Evolutionary conservation across 2,888 invertebrate genomes (phyloP).

Genomic region (Meloe dianella): DNA sequence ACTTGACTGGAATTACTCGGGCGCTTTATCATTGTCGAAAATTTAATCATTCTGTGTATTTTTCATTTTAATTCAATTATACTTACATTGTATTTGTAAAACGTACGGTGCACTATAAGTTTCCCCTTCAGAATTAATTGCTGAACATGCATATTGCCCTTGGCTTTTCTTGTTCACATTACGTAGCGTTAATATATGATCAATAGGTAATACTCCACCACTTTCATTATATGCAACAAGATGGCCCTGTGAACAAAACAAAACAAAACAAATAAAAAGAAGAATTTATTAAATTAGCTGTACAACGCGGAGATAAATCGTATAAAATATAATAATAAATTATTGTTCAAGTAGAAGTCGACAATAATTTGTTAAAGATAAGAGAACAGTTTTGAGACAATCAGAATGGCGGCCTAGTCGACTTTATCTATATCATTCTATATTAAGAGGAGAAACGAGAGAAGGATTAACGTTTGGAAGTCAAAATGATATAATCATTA

Average conservation of each 20-base stretch:
- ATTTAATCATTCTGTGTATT: constrained; percentile 31
- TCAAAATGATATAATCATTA: constrained; percentile 51
- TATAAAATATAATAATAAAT: constrained; percentile 26
- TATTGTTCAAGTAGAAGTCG: constrained; percentile 26
- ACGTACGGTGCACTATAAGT: constrained; percentile 76
- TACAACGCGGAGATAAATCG: constrained; percentile 20
- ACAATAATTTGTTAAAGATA: constrained; percentile 29
- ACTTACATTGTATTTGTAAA: constrained; percentile 82
- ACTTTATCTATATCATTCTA: constrained; percentile 25
- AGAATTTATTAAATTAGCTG: too few relatives aligned
- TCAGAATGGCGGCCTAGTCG: constrained; percentile 21
- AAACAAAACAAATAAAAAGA: not conserved
- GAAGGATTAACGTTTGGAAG: constrained; percentile 44
- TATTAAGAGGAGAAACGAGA: constrained; percentile 26
- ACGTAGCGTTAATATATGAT: constrained; percentile 71
- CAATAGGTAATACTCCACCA: constrained; percentile 70
- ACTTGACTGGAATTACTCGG: not conserved
- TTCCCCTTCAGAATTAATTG: constrained; percentile 80
- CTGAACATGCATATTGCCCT: constrained; percentile 82
- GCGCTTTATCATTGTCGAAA: constrained; percentile 15
- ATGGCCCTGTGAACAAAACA: constrained; percentile 62
- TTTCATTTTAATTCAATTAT: constrained; percentile 17
- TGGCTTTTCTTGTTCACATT: constrained; percentile 73
- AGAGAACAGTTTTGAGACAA: constrained; percentile 31
- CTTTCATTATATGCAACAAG: constrained; percentile 70